Evolutionary conservation across 2,113 vertebrate genomes (phyloP).

Genomic region (Rissa tridactyla): DNA sequence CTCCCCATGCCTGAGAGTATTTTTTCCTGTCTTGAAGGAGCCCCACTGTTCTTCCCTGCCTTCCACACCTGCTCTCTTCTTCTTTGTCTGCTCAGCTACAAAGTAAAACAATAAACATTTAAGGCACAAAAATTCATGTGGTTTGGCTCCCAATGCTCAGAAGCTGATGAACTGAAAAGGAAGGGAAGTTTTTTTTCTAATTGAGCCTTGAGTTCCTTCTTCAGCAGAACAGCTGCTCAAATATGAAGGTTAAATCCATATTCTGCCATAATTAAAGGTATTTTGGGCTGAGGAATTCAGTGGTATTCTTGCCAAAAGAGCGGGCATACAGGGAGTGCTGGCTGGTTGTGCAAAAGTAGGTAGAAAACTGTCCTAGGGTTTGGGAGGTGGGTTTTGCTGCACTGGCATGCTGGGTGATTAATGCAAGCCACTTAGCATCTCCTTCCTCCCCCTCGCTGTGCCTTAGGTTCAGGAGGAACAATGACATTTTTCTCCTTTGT

Average conservation of each 20-base stretch:
- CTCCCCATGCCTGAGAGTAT: slow-evolving; percentile 3
- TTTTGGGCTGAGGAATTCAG: background rate
- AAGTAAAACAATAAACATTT: slow-evolving; percentile 47
- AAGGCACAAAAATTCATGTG: slow-evolving; percentile 2
- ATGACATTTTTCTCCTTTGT: slow-evolving; percentile 52
- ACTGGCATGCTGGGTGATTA: slow-evolving; percentile 27
- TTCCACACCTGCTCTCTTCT: slow-evolving; percentile 58
- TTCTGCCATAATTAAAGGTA: background rate
- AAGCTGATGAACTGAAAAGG: background rate
- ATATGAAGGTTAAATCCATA: background rate
- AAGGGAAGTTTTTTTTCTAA: background rate
- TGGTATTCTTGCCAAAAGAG: background rate
- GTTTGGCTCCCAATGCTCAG: background rate
- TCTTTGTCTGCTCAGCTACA: slow-evolving; percentile 35
- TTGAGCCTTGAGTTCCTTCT: background rate
- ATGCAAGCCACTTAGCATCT: slow-evolving; percentile 29
- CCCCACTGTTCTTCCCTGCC: slow-evolving; percentile 60
- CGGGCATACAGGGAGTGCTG: background rate
- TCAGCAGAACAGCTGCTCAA: background rate
- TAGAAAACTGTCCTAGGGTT: background rate
- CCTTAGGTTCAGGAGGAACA: slow-evolving; percentile 9
- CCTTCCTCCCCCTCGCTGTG: slow-evolving; percentile 26
- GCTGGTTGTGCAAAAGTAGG: background rate
- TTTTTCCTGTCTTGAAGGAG: slow-evolving; percentile 56
- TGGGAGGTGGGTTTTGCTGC: background rate